phyloP scores from a whole-genome alignment of 2,797 vertebrate species.

The Rhynchotus rufescens region DNA sequence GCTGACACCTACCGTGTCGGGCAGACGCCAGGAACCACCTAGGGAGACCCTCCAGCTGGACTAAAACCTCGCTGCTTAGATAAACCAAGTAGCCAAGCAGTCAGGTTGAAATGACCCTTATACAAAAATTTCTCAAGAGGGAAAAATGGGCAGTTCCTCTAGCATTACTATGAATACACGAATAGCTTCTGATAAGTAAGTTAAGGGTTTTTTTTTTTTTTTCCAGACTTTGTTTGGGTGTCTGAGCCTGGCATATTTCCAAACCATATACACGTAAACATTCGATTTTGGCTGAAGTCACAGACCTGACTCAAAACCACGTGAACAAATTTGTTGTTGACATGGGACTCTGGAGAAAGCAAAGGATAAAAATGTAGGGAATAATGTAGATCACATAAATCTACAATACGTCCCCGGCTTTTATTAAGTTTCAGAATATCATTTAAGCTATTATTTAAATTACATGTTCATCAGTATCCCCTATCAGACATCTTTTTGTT shows the following conservation, averaged over 20 bases:
- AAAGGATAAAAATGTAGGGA: background rate
- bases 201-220: background rate
- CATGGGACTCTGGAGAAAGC: background rate
- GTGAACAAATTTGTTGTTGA: background rate
- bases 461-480: background rate
- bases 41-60: background rate
- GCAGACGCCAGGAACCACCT: background rate
- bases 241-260: background rate
- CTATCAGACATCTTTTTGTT: background rate
- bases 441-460: background rate
- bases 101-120: background rate
- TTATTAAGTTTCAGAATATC: background rate
- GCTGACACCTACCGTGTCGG: background rate
- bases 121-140: too few relatives aligned
- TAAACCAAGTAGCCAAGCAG: background rate
- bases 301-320: background rate
- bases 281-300: background rate
- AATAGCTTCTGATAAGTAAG: background rate
- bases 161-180: background rate
- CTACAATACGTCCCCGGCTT: background rate
- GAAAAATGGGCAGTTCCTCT: background rate
- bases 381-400: background rate
- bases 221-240: background rate
- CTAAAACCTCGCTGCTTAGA: background rate
- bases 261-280: accelerated